Conservation (phyloP, 2,113 vertebrate genomes). For the Archilochus colubris region DNA sequence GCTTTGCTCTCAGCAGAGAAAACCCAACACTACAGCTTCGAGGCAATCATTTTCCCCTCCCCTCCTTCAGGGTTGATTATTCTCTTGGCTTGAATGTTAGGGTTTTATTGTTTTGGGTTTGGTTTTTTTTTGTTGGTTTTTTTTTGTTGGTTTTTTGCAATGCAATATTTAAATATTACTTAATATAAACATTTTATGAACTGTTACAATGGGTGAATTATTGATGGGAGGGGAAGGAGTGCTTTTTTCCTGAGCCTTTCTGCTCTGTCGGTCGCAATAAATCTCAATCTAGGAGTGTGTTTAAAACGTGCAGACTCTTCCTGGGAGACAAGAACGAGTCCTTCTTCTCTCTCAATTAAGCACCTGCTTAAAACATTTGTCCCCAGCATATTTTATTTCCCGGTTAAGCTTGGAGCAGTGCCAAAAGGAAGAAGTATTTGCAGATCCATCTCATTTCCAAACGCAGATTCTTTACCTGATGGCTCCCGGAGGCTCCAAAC, state of each 20-base stretch:
- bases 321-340: neutral
- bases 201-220: conserved; percentile 18
- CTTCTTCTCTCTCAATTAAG: neutral
- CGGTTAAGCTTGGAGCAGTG: neutral
- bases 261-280: conserved; percentile 15
- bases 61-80: neutral
- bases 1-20: neutral
- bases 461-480: neutral
- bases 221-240: conserved; percentile 25
- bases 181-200: conserved; percentile 57
- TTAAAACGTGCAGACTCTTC: neutral
- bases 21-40: neutral
- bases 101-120: too few species aligned
- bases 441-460: neutral
- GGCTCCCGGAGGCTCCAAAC: neutral
- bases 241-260: conserved; percentile 8
- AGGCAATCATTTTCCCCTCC: neutral
- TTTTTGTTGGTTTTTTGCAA: neutral
- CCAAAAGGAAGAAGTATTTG: conserved; percentile 7
- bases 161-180: conserved; percentile 28
- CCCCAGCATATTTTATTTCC: neutral
- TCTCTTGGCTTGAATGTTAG: neutral
- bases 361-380: conserved; percentile 9
- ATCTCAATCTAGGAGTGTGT: neutral
- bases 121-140: too few species aligned